Evolutionary conservation across 2,888 invertebrate genomes (phyloP).

Genomic region (Phortica magna): DNA sequence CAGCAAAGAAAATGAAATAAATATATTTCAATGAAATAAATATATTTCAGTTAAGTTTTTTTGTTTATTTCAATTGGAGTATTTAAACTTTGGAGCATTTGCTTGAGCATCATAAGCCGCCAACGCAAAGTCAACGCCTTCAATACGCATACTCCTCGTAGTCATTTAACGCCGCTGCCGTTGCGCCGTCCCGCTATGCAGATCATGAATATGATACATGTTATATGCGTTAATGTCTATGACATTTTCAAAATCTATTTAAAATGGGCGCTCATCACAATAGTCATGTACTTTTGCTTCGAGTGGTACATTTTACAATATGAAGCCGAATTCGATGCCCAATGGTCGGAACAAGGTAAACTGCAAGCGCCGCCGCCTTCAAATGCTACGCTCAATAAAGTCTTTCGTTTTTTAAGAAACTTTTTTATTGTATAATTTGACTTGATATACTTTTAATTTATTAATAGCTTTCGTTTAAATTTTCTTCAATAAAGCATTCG

Average conservation of each 20-base stretch:
- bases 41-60: neutral
- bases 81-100: neutral
- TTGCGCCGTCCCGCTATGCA: neutral
- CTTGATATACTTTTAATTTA: neutral
- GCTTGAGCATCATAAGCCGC: neutral
- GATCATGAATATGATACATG: slow-evolving; percentile 56
- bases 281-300: slow-evolving; percentile 68
- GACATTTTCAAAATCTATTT: slow-evolving; percentile 73
- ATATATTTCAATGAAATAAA: neutral
- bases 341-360: slow-evolving; percentile 46
- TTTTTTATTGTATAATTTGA: slow-evolving; percentile 58
- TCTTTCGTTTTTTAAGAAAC: slow-evolving; percentile 61
- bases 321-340: slow-evolving; percentile 63
- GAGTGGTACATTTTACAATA: slow-evolving; percentile 74
- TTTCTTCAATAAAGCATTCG: neutral
- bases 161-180: neutral
- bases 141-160: slow-evolving; percentile 54
- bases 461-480: neutral
- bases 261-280: slow-evolving; percentile 71
- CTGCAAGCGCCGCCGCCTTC: slow-evolving; percentile 45
- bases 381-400: slow-evolving; percentile 62
- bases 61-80: neutral
- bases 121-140: slow-evolving; percentile 16
- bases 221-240: slow-evolving; percentile 56
- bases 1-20: slow-evolving; percentile 34